Conservation (phyloP, 1,140 invertebrate genomes). For the Brachystomella parvula region DNA sequence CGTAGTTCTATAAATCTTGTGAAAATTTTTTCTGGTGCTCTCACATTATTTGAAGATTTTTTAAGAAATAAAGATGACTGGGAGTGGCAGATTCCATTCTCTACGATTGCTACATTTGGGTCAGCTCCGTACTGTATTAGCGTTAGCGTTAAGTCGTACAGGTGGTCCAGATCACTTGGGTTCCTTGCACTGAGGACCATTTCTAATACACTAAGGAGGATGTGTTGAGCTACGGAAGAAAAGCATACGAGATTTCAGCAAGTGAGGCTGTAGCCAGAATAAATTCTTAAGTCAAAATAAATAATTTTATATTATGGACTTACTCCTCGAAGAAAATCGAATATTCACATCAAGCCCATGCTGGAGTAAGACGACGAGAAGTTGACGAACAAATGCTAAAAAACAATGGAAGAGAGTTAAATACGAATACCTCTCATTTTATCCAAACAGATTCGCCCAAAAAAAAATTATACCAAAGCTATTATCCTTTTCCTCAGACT, state of each 20-base stretch:
- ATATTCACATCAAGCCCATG: slow-evolving; percentile 61
- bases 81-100: slow-evolving; percentile 42
- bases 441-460: not conserved
- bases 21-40: slow-evolving; percentile 32
- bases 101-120: slow-evolving; percentile 49
- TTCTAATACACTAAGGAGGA: slow-evolving; percentile 56
- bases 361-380: slow-evolving; percentile 57
- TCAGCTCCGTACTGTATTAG: slow-evolving; percentile 54
- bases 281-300: not conserved
- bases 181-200: slow-evolving; percentile 59
- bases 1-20: slow-evolving; percentile 1
- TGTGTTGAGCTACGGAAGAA: slow-evolving; percentile 54
- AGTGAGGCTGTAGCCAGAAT: not conserved
- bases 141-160: slow-evolving; percentile 59
- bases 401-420: not conserved
- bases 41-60: slow-evolving; percentile 55
- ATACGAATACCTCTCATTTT: slow-evolving; percentile 2
- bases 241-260: not conserved
- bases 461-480: slow-evolving; percentile 29
- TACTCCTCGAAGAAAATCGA: slow-evolving; percentile 40
- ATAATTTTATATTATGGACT: not conserved
- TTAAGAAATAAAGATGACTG: slow-evolving; percentile 53
- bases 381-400: slow-evolving; percentile 48
- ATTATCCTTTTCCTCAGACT: slow-evolving; percentile 49
- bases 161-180: slow-evolving; percentile 56